These are phyloP conservation scores for Pammene fasciana DNA, from an alignment of 2,888 invertebrate species.

Conservation along the genomic window DNA sequence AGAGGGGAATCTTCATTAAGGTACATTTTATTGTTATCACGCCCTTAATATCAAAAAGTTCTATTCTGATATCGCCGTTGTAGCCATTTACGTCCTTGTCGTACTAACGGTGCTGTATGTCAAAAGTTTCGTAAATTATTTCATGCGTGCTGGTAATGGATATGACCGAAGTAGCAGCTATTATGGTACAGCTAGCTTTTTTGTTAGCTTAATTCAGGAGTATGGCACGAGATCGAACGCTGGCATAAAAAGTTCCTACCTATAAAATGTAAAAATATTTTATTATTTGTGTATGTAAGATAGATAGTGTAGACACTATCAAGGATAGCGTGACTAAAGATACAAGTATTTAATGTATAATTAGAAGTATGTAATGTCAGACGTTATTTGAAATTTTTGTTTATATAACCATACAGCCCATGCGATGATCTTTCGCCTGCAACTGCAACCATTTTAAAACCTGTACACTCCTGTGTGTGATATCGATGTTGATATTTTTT, in stretches of 20 bases:
- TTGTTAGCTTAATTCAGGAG: conserved; percentile 24
- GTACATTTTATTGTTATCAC: conserved; percentile 49
- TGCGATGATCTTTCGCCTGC: too few species aligned
- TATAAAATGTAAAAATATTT: not conserved
- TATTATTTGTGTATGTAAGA: too few species aligned
- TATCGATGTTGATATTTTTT: too few species aligned
- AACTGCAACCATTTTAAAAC: too few species aligned
- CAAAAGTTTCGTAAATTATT: conserved; percentile 35
- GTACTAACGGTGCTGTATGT: conserved; percentile 9
- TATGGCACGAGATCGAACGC: conserved; percentile 31
- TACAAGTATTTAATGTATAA: too few species aligned
- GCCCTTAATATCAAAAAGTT: conserved; percentile 1
- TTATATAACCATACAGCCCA: too few species aligned
- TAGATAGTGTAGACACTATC: too few species aligned
- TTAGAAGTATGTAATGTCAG: too few species aligned
- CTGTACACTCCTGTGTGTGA: too few species aligned
- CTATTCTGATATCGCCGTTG: not conserved
- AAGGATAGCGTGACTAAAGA: too few species aligned
- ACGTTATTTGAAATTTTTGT: too few species aligned
- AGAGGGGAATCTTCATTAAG: conserved; percentile 75
- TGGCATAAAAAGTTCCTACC: not conserved
- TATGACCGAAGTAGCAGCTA: conserved; percentile 40
- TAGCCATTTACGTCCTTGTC: not conserved
- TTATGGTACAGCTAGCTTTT: conserved; percentile 36
- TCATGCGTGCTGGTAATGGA: conserved; percentile 37